Conservation (phyloP, 2,888 invertebrate genomes). For the Cephus spinipes region DNA sequence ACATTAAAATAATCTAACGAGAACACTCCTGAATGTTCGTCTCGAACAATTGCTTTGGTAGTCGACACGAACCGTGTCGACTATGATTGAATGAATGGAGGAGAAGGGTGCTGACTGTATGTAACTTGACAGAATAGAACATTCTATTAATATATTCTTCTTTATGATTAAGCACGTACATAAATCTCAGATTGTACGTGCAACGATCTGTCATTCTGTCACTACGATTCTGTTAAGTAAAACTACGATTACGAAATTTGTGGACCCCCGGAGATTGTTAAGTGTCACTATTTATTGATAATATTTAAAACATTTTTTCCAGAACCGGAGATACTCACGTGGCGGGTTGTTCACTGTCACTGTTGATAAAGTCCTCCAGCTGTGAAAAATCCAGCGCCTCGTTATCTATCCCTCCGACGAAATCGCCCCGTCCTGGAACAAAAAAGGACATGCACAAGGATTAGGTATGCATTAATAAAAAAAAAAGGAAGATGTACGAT, state of each 20-base stretch:
- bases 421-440: slow-evolving; percentile 80
- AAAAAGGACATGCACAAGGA: slow-evolving; percentile 25
- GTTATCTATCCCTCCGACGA: slow-evolving; percentile 88
- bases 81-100: not conserved
- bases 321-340: slow-evolving; percentile 48
- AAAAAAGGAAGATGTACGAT: not conserved
- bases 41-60: not conserved
- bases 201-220: not conserved
- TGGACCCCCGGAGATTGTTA: not conserved
- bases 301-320: not conserved
- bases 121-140: not conserved
- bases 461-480: not conserved
- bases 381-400: slow-evolving; percentile 84
- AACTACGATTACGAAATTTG: not conserved
- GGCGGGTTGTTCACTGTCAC: slow-evolving; percentile 68
- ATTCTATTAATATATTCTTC: not conserved
- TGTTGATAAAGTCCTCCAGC: slow-evolving; percentile 89
- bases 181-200: not conserved
- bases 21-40: not conserved
- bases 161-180: not conserved
- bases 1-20: not conserved
- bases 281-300: not conserved
- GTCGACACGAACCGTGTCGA: not conserved
- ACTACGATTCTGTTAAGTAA: not conserved
- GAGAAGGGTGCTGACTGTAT: not conserved